Conservation (phyloP, 2,797 vertebrate species). For the Eulemur rubriventer region DNA sequence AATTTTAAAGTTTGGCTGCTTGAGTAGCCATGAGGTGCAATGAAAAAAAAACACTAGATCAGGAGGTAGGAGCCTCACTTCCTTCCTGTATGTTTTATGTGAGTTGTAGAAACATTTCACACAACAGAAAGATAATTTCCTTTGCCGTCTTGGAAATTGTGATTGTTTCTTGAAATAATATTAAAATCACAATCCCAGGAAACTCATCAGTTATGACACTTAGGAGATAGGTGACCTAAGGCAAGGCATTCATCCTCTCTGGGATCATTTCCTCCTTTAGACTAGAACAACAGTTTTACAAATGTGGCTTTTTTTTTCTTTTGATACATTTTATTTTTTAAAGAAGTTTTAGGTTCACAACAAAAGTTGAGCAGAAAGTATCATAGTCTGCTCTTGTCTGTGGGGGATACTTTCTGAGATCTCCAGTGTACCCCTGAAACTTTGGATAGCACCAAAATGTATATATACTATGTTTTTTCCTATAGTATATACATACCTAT, state of each 20-base stretch:
- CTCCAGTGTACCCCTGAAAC: neutral
- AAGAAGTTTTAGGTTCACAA: neutral
- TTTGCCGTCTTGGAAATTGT: neutral
- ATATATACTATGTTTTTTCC: neutral
- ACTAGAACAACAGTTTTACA: neutral
- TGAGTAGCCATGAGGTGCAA: neutral
- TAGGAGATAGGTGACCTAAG: neutral
- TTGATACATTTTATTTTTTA: neutral
- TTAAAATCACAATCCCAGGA: neutral
- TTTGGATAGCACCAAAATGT: too few relatives aligned
- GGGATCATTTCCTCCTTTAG: neutral
- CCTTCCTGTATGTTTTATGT: neutral
- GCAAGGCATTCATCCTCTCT: neutral
- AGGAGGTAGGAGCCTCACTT: neutral
- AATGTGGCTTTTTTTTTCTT: neutral
- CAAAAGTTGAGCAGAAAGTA: neutral
- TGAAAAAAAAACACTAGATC: neutral
- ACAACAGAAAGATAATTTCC: neutral
- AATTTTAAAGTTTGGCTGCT: too few relatives aligned
- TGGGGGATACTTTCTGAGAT: neutral
- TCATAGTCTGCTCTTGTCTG: neutral
- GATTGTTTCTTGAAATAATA: neutral
- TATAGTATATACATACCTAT: neutral
- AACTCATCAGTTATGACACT: neutral
- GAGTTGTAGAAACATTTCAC: neutral